These are phyloP conservation scores for Portevinia maculata DNA, from an alignment of 2,888 invertebrate genomes.

Conservation along the genomic window DNA sequence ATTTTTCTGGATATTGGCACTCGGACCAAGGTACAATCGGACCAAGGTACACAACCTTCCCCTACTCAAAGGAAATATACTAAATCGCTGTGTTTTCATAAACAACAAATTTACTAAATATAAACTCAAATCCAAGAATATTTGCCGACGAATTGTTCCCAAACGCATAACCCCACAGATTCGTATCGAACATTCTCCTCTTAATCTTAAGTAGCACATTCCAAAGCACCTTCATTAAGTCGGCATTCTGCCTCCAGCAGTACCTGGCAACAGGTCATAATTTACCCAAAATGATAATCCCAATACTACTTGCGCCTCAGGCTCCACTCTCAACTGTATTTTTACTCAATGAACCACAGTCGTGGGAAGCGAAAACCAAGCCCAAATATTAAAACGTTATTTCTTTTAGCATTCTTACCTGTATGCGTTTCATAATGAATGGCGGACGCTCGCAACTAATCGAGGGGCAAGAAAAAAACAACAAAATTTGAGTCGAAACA, in stretches of 20 bases:
- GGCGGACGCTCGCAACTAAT: constrained; percentile 2
- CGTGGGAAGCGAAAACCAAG: constrained; percentile 61
- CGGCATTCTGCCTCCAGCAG: not conserved
- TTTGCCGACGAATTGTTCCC: too few relatives aligned
- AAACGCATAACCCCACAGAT: not conserved
- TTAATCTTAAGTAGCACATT: constrained; percentile 33
- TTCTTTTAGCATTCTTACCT: constrained; percentile 20
- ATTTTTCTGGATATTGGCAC: too few relatives aligned
- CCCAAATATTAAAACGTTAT: constrained; percentile 15
- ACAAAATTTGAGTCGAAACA: constrained; percentile 20
- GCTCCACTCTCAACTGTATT: constrained; percentile 18
- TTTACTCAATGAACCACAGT: constrained; percentile 62
- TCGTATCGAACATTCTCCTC: not conserved
- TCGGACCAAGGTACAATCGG: too few relatives aligned
- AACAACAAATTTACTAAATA: too few relatives aligned
- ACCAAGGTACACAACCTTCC: too few relatives aligned
- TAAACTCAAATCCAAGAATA: too few relatives aligned
- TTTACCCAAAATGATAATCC: constrained; percentile 39
- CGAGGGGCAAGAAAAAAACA: not conserved
- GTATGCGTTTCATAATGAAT: constrained; percentile 37
- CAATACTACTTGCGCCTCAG: constrained; percentile 26
- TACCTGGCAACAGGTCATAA: constrained; percentile 45
- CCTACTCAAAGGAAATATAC: too few relatives aligned
- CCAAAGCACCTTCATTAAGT: not conserved
- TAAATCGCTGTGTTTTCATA: too few relatives aligned